Conservation (phyloP, 2,113 vertebrate genomes). For the Sorex araneus region DNA sequence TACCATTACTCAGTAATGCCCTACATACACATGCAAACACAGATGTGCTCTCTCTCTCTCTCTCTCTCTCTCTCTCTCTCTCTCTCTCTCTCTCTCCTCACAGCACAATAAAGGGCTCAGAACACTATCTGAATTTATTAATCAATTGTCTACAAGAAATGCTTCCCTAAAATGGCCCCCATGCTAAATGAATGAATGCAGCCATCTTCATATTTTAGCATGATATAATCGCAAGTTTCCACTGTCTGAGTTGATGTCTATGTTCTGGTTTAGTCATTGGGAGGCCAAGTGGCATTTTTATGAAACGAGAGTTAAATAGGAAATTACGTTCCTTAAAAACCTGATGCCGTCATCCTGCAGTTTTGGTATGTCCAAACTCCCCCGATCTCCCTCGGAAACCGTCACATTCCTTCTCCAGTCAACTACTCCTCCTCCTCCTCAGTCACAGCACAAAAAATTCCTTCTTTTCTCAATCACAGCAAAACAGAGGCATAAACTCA, state of each 20-base stretch:
- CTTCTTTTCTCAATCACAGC: not conserved
- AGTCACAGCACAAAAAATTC: fast-evolving
- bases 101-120: not conserved
- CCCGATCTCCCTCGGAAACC: not conserved
- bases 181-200: not conserved
- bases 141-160: not conserved
- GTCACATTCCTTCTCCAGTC: not conserved
- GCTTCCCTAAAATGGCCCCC: not conserved
- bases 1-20: not conserved
- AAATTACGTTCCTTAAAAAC: not conserved
- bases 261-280: slow-evolving; percentile 4
- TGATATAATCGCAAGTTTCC: not conserved
- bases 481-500: not conserved
- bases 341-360: too few species aligned
- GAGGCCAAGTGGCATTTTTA: not conserved
- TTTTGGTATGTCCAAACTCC: not conserved
- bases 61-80: too few species aligned
- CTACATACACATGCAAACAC: not conserved
- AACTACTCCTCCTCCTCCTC: not conserved
- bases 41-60: not conserved
- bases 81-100: too few species aligned
- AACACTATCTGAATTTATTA: not conserved
- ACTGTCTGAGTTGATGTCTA: not conserved
- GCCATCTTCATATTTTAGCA: not conserved
- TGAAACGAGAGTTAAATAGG: not conserved